These are phyloP conservation scores for Drosophila triauraria DNA, from an alignment of 1,140 invertebrate genomes.

Conservation along the genomic window DNA sequence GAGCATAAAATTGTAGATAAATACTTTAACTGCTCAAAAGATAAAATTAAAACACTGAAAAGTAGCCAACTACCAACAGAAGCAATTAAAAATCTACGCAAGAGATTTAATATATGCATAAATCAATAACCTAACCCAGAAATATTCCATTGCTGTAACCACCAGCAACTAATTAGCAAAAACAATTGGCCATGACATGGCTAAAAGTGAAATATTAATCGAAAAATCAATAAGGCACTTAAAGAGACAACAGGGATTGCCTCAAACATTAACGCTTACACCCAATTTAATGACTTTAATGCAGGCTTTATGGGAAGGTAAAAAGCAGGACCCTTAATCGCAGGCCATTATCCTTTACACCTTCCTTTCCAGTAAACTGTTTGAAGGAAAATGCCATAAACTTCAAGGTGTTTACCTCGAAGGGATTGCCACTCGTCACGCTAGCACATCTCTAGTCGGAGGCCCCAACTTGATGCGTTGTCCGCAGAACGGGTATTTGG, in stretches of 20 bases:
- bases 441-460: constrained; percentile 37
- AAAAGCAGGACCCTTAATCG: constrained; percentile 18
- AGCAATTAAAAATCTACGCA: background rate
- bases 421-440: constrained; percentile 51
- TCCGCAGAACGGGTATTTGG: constrained; percentile 1
- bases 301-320: background rate
- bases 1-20: background rate
- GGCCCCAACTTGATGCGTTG: constrained; percentile 10
- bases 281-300: constrained; percentile 9
- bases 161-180: constrained; percentile 2
- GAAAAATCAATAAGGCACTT: constrained; percentile 16
- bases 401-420: constrained; percentile 34
- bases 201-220: constrained; percentile 8
- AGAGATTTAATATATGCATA: background rate
- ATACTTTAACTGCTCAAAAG: background rate
- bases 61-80: background rate
- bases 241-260: background rate
- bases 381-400: constrained; percentile 27
- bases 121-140: background rate
- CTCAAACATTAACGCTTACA: background rate
- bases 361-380: constrained; percentile 1
- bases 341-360: constrained; percentile 33
- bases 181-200: constrained; percentile 6
- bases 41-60: constrained; percentile 6
- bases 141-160: background rate